Conservation (phyloP, 2,888 invertebrate species). For the Drosophila recens region DNA sequence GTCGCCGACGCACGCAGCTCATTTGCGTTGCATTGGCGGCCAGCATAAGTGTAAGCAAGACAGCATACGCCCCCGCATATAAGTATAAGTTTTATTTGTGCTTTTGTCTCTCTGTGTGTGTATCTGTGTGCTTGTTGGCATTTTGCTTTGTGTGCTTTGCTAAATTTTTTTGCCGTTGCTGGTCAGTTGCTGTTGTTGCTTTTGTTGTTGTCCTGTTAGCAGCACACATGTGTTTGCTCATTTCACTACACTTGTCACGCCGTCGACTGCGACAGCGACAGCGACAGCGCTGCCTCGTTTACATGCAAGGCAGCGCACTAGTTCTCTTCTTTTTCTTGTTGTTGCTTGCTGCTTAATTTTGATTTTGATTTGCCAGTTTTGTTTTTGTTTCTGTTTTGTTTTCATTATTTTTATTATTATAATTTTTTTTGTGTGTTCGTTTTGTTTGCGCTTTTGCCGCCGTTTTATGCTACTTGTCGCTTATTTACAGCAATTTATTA, state of each 20-base stretch:
- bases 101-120: conserved; percentile 37
- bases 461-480: conserved; percentile 58
- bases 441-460: conserved; percentile 52
- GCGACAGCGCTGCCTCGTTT: conserved; percentile 54
- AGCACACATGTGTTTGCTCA: conserved; percentile 49
- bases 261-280: conserved; percentile 44
- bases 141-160: conserved; percentile 65
- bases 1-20: conserved; percentile 41
- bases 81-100: conserved; percentile 34
- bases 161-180: conserved; percentile 54
- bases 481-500: conserved; percentile 75
- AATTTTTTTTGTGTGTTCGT: conserved; percentile 12
- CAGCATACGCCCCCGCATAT: conserved; percentile 54
- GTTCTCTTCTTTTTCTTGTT: conserved; percentile 18
- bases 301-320: conserved; percentile 59
- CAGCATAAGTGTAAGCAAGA: conserved; percentile 30
- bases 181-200: conserved; percentile 44
- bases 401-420: conserved; percentile 19
- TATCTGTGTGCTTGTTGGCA: conserved; percentile 37
- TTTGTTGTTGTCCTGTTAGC: conserved; percentile 36
- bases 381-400: conserved; percentile 16
- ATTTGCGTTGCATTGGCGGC: conserved; percentile 35
- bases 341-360: conserved; percentile 47
- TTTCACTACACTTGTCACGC: conserved; percentile 73
- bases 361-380: conserved; percentile 60